Percentiles rank a stretch among this genome's conserved stretches.
phyloP scores from a whole-genome alignment of 2,113 vertebrate genomes.

The Dicrurus megarhynchus region DNA sequence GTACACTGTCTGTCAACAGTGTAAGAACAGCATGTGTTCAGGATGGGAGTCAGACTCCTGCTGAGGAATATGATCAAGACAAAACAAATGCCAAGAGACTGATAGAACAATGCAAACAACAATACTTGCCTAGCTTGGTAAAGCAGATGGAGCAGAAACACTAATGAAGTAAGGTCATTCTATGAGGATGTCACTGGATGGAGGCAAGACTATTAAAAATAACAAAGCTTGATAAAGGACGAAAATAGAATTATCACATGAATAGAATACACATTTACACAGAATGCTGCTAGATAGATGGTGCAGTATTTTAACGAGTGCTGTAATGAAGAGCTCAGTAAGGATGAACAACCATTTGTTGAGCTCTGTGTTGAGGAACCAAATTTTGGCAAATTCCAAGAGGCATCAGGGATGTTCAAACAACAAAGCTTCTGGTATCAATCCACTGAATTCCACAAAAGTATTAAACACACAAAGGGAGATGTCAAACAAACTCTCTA shows the following conservation, averaged over 20 bases:
- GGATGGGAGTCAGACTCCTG: background rate
- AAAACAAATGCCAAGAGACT: conserved; percentile 51
- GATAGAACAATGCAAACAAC: conserved; percentile 12
- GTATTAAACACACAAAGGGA: background rate
- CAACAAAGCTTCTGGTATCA: background rate
- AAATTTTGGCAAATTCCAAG: background rate
- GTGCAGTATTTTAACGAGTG: background rate
- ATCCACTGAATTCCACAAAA: background rate
- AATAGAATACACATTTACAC: background rate
- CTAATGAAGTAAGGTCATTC: conserved; percentile 21
- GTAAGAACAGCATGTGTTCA: conserved; percentile 18
- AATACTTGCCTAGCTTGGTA: background rate
- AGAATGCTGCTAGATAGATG: background rate
- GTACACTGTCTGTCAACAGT: conserved; percentile 9
- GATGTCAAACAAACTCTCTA: background rate
- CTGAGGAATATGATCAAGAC: conserved; percentile 44
- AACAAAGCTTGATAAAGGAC: background rate
- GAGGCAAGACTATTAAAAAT: background rate
- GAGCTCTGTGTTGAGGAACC: background rate
- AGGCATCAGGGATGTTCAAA: background rate
- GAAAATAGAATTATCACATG: background rate
- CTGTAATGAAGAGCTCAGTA: background rate
- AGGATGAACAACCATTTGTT: background rate
- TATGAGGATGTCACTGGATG: background rate
- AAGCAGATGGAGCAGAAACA: background rate